Base-by-base conservation (phyloP, 23 tunicate species). In the Styela plicata region DNA sequence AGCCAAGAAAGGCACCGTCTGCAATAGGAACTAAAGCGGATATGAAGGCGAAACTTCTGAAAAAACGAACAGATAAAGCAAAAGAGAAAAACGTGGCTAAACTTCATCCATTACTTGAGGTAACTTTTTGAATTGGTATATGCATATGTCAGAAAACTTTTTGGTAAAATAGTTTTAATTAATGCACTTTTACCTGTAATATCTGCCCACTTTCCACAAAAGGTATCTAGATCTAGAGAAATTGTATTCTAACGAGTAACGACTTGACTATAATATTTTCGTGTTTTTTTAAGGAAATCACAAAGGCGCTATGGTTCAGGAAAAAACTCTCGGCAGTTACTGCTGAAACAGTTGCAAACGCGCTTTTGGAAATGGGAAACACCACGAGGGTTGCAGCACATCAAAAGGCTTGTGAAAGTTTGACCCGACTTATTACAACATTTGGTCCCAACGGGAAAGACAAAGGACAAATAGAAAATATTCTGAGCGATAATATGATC, bases 291-390 rank as follows among this genome's bases (percentile, higher is more conserved):
- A 29, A 86, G 90, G 73, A 74, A 0, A 87, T 87, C 24, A 53
- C 68, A 18, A 34, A 63, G 63, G 82, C 92, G 64, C 79, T 76
- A 20, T 87, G 92, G 92, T 87, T 87, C 83, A 74, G 86, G 21
- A 87, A 82, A 68, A 87, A 87, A 57, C 52, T 87, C 37, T 69
- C 66, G 21, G 63, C 36, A 5, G 68, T 87, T 22, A 82, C 86
- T 0, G 78, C 83, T 3, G 86, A 82, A 24, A 63, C 83, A 25
- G 92, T 87, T 61, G 74, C 74, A n/a, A 27, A 74, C 34, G 86
- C 86, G 2, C 77, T 87, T 5, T 13, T 87, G 1, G 86, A 87
- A 61, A 31, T 74, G 33, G 92, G 86, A 13, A 83, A 87, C 73
- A 86, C 90, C 2, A 20, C 63, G 18, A 69, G 91, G 75, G 26